Conservation (phyloP, 2,113 vertebrate species). For the Tupaia tana region DNA sequence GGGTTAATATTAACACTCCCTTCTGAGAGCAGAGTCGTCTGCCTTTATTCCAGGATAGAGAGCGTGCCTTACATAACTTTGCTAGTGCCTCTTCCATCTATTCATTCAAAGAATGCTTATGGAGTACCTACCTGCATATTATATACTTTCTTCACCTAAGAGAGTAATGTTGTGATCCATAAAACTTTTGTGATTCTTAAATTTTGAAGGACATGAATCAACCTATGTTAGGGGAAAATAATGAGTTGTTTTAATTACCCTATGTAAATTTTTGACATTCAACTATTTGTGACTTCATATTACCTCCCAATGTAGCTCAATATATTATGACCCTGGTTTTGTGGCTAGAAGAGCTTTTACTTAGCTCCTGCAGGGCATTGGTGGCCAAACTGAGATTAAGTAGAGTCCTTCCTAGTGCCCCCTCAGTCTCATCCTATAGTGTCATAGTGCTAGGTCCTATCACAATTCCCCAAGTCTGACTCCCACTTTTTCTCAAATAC, state of each 20-base stretch:
- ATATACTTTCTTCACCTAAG: not conserved
- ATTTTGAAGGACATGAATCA: not conserved
- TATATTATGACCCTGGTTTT: not conserved
- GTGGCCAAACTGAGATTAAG: not conserved
- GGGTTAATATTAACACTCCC: not conserved
- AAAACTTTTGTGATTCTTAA: not conserved
- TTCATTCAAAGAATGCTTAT: not conserved
- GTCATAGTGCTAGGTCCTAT: fast-evolving
- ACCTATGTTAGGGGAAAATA: not conserved
- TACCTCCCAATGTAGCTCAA: not conserved
- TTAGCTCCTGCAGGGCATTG: not conserved
- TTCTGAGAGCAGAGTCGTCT: not conserved
- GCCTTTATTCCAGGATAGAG: not conserved
- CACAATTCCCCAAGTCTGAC: not conserved
- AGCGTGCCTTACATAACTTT: not conserved
- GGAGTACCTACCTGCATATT: not conserved
- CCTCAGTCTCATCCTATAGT: not conserved
- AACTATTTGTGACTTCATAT: not conserved
- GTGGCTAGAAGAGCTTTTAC: not conserved
- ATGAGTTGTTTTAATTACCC: not conserved
- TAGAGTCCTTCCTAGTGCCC: not conserved
- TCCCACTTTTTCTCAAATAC: not conserved
- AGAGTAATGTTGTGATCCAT: not conserved
- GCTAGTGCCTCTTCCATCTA: not conserved
- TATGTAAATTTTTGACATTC: not conserved